Base-by-base conservation (phyloP, 2,113 vertebrate species). In the Shinisaurus crocodilurus region DNA sequence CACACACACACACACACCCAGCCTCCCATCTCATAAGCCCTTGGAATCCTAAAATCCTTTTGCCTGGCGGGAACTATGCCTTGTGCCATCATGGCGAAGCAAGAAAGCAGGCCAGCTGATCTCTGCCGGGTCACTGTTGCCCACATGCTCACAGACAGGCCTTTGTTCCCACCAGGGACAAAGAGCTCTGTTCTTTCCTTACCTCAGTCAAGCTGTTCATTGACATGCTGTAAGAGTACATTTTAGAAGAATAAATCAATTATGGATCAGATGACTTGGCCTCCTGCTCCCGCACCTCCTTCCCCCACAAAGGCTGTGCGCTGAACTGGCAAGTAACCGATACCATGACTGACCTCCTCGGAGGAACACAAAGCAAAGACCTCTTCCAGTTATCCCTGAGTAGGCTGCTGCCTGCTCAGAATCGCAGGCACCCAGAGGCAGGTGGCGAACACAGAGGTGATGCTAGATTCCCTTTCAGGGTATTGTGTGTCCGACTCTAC, bases 51-150 rank as follows among this genome's bases (percentile, higher is more conserved):
- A 93, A 90, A 88, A 83, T 94, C 94, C 96, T 92, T 86, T 79
- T 91, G 95, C 96, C 94, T 65, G 23, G 43, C 0, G 43, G 92
- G 43, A 43, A 91, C 94, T 96, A 94, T 97, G 96, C 96, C 94
- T 97, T 97, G 97, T 43, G 25, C 96, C 96, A n/a, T 96, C 96
- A 96, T 93, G 20, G 85, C 50, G 37, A 94, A 91, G 93, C 95
- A 97, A 96, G 96, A 96, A 97, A 92, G 94, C 92, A 86, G 50
- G 57, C 96, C 97, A 96, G 97, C 97, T 97, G 97, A 97, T 96
- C 93, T 79, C 75, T 93, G 93, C 91, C 86, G 95, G 94, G 69
- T 76, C 79, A 93, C 90, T 92, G 85, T 93, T 93, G 91, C 96
- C 88, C 93, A 54, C 8, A 0, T 76, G 87, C 82, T 50, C 94